phyloP scores from a whole-genome alignment of 2,797 vertebrate genomes.

The Bovichtus diacanthus region DNA sequence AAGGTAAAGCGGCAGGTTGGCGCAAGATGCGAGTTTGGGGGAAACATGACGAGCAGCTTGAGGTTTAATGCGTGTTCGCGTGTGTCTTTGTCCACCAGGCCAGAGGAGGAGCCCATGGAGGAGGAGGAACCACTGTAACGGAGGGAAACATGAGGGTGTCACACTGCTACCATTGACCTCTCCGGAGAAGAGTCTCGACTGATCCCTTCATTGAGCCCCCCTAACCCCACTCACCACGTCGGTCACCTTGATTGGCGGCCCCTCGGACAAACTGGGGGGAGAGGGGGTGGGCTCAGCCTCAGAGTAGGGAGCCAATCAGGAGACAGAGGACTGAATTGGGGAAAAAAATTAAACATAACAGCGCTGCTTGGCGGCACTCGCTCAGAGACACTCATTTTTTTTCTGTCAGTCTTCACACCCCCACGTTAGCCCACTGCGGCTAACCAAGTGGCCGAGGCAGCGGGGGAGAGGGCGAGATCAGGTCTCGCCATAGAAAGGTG shows the following conservation, averaged over 20 bases:
- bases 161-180: constrained; percentile 76
- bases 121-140: constrained; percentile 94
- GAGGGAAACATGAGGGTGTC: constrained; percentile 68
- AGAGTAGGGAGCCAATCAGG: constrained; percentile 81
- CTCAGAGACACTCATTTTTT: constrained; percentile 72
- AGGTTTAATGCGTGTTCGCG: not conserved
- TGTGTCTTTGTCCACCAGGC: constrained; percentile 73
- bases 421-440: constrained; percentile 56
- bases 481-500: constrained; percentile 45
- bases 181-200: constrained; percentile 77
- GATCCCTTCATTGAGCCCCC: constrained; percentile 82
- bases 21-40: too few species aligned
- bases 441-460: constrained; percentile 50
- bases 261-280: constrained; percentile 68
- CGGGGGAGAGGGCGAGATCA: constrained; percentile 20
- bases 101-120: constrained; percentile 96
- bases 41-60: not conserved
- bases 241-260: constrained; percentile 80
- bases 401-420: constrained; percentile 73
- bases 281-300: constrained; percentile 79
- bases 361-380: constrained; percentile 59
- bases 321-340: constrained; percentile 78
- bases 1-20: constrained; percentile 89
- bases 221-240: constrained; percentile 71
- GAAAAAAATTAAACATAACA: constrained; percentile 47